Base-by-base conservation (phyloP, 2,113 vertebrate species). In the Fulica atra region DNA sequence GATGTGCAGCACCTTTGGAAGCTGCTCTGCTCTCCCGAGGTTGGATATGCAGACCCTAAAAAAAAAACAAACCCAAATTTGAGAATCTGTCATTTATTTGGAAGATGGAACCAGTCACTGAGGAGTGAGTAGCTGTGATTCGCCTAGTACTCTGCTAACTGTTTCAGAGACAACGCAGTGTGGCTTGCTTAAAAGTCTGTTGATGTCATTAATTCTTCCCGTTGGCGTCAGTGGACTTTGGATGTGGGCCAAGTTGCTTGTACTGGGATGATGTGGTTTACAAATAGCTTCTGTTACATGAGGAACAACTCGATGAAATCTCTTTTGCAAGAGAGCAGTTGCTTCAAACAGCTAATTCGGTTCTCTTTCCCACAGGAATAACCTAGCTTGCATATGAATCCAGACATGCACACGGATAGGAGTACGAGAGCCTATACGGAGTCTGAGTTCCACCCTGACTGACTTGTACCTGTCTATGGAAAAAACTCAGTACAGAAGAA, bases 281-380 rank as follows among this genome's bases (percentile, higher is more conserved):
- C 68, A 66, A 80, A 18, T 66, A 76, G 31, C 78, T 94, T 89
- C 90, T 89, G 24, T 90, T 74, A 35, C 50, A 24, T 1, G 1
- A 46, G 44, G 44, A 65, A 50, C 24, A 33, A 33, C 81, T 86
- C 29, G 53, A 36, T n/a, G 61, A 76, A 40, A 40, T 66, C 35
- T 86, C 71, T 83, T 85, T 68, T 85, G 63, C 68, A 61, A 53
- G 65, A 78, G 28, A 82, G 72, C 8, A 3, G 54, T 59, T 81
- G 26, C 81, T 96, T 86, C 77, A 60, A 16, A 31, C 89, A 70
- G 97, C 57, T 93, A 91, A 95, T 95, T 97, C 15, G 8, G 38
- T 88, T 97, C 40, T 97, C 86, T 97, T 89, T 97, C 93, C 97
- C 97, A 38, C 97, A 99, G 99, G 99, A 99, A 77, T 99, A 98